Evolutionary conservation across 2,888 invertebrate species (phyloP), one percentile per base, ranked within the genome.

Genomic region (Lepidonotus clava): DNA sequence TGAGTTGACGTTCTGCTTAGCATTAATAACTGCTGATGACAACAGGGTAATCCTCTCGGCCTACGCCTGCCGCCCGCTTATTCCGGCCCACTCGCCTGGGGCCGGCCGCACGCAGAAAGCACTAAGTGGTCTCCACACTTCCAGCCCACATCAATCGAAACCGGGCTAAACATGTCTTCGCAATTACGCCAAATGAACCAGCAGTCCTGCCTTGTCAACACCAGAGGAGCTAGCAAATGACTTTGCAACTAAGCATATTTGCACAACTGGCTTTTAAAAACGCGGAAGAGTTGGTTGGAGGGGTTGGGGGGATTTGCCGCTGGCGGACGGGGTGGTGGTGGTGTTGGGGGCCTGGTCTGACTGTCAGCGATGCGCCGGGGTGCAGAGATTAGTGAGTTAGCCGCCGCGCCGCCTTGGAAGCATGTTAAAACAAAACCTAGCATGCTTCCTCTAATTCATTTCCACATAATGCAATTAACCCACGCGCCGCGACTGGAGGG

Each of bases 151-250:
- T 71, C 71, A 71, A 38, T 71, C 71, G 71, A 71, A 71, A 71
- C 71, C 36, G 36, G 71, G 71, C 71, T 71, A 71, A 71, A 71
- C 71, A 71, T 71, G 71, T 71, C 71, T 71, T 71, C 71, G 71
- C 71, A 71, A 71, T 71, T 71, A 71, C 71, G 36, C 71, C 38
- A 34, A 71, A 71, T 71, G 71, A 71, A 71, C n/a, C 71, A 11
- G 36, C n/a, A 71, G 71, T n/a, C 34, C 71, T 38, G 38, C 71
- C n/a, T 21, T 14, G 71, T 71, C 71, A 71, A 71, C 71, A 71
- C 38, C 34, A 11, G 71, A 34, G n/a, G 36, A 21, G 71, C 71
- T 38, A 61, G 28, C 71, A 38, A 71, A 34, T 71, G 71, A 71
- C 71, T 71, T 71, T 71, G 71, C 71, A 21, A 71, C 71, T 38